Evolutionary conservation across 2,797 vertebrate genomes (phyloP).

Genomic region (Helostoma temminkii): DNA sequence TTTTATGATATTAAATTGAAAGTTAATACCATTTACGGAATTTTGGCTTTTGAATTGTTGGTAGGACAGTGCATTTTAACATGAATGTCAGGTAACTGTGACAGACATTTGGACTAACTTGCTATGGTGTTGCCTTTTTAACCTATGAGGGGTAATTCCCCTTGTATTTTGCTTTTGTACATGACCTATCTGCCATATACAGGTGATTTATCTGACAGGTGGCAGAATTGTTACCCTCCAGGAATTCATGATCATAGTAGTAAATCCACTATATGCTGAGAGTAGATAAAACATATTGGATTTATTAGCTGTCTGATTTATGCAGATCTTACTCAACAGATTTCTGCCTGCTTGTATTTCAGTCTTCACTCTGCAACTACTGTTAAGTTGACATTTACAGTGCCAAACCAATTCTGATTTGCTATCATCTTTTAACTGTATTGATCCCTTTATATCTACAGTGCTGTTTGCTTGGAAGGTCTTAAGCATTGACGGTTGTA

Average conservation of each 20-base stretch:
- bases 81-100: not conserved
- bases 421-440: conserved; percentile 39
- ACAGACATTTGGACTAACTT: conserved; percentile 17
- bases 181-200: conserved; percentile 29
- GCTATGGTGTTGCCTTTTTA: conserved; percentile 26
- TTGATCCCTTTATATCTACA: conserved; percentile 44
- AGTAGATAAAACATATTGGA: conserved; percentile 65
- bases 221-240: conserved; percentile 59
- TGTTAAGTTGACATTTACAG: conserved; percentile 42
- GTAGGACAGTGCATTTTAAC: not conserved
- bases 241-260: conserved; percentile 55
- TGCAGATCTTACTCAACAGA: conserved; percentile 62
- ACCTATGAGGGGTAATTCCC: conserved; percentile 41
- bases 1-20: too few species aligned
- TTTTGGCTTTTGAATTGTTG: not conserved
- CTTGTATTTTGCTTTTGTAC: conserved; percentile 49
- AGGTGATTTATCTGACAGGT: conserved; percentile 58
- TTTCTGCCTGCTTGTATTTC: conserved; percentile 46
- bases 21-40: too few species aligned
- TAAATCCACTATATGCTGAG: conserved; percentile 58
- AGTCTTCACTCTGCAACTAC: conserved; percentile 19
- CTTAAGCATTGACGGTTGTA: conserved; percentile 36
- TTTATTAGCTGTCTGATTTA: conserved; percentile 70
- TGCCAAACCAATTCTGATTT: conserved; percentile 42
- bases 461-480: conserved; percentile 35